A percentile compares a stretch with the other conserved stretches of the same genome.
Evolutionary conservation across 2,888 invertebrate species (phyloP).

Genomic region (Drosophila quasianomalipes): DNA sequence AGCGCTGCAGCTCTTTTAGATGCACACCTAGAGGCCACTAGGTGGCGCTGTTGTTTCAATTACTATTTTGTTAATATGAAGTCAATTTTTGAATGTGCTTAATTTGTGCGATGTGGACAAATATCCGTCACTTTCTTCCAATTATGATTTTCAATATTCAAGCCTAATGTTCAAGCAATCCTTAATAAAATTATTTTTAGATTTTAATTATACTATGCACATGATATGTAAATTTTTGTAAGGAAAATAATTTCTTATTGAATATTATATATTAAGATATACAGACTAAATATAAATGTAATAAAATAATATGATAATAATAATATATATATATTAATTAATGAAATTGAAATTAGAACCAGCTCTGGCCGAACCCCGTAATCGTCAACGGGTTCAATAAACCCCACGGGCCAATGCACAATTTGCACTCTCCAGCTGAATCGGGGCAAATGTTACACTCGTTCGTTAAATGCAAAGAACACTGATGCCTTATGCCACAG

Average conservation of each 20-base stretch:
- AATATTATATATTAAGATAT: neutral
- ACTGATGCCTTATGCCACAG: neutral
- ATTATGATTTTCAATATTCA: neutral
- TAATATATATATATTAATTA: neutral
- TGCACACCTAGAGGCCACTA: constrained; percentile 22
- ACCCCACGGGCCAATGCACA: constrained; percentile 9
- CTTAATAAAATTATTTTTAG: neutral
- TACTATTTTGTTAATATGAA: neutral
- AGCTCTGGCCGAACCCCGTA: neutral
- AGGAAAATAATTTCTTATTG: neutral
- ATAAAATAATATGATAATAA: neutral
- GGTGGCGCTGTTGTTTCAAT: constrained; percentile 34
- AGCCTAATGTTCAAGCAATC: neutral
- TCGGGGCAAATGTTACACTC: constrained; percentile 13
- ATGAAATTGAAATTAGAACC: neutral
- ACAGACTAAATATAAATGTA: neutral
- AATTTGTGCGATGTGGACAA: neutral
- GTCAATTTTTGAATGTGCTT: neutral
- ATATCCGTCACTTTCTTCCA: neutral
- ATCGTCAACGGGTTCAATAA: constrained; percentile 24
- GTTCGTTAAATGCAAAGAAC: neutral
- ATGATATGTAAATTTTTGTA: neutral
- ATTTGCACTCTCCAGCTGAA: constrained; percentile 6
- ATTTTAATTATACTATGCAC: neutral
- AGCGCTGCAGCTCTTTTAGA: neutral